These are phyloP conservation scores for Theonella swinhoei DNA, from an alignment of 37 sponge, comb jelly and placozoan species.

Conservation along the genomic window DNA sequence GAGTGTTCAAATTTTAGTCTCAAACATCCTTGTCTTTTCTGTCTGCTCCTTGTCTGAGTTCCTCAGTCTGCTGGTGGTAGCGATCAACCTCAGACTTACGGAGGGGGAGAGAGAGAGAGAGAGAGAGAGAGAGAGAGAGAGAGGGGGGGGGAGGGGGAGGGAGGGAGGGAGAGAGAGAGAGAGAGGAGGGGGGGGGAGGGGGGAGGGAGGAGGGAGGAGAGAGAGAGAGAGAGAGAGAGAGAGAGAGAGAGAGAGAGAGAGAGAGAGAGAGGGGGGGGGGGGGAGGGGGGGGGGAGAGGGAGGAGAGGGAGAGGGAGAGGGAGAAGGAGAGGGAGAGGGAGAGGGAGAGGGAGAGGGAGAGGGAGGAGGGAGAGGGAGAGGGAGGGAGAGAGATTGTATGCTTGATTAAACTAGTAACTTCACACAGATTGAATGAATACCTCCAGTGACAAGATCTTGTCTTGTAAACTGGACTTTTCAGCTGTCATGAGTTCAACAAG, in stretches of 20 bases:
- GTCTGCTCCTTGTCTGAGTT: neutral
- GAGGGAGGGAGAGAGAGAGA: neutral
- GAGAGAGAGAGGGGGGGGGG: neutral
- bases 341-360: conserved; percentile 4
- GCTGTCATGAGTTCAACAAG: conserved; percentile 52
- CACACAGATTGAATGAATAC: no score
- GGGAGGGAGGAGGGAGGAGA: neutral
- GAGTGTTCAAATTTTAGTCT: neutral
- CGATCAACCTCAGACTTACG: neutral
- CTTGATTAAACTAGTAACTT: no score
- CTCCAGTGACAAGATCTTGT: conserved; percentile 32
- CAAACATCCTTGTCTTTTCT: neutral
- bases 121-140: neutral
- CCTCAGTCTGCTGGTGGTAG: neutral
- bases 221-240: neutral
- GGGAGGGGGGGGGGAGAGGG: neutral
- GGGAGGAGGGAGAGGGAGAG: neutral
- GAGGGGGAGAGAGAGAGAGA: neutral
- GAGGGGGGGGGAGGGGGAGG: neutral
- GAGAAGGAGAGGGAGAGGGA: neutral
- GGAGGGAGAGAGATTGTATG: neutral
- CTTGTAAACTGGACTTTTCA: conserved; percentile 29
- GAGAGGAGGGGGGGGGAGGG: neutral
- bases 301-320: neutral
- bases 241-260: neutral